Percentiles rank a stretch among this genome's conserved stretches.
Conservation (phyloP, 2,113 vertebrate genomes). For the Chascanopsetta lugubris region DNA sequence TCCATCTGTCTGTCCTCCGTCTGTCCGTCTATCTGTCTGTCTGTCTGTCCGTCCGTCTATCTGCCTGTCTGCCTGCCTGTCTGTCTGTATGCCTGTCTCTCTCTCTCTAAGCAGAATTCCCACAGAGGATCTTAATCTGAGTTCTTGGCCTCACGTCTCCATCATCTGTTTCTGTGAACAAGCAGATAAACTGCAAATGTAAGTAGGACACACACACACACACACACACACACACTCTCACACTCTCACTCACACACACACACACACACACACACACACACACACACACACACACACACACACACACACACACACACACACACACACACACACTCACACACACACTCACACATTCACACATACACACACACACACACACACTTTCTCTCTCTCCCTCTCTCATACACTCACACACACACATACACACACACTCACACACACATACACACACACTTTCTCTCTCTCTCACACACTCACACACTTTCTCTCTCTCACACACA, state of each 20-base stretch:
- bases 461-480: no score
- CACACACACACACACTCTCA: not conserved
- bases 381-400: no score
- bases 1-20: not conserved
- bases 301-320: not conserved
- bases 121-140: conserved; percentile 38
- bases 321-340: not conserved
- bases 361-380: conserved; percentile 2
- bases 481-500: no score
- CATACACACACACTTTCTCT: not conserved
- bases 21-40: not conserved
- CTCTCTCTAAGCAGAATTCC: conserved; percentile 37
- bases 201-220: conserved; percentile 3
- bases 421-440: not conserved
- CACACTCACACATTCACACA: no score
- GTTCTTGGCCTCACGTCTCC: conserved; percentile 12
- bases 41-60: not conserved
- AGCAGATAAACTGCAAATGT: conserved; percentile 5
- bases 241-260: not conserved
- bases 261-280: not conserved
- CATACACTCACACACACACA: conserved; percentile 2
- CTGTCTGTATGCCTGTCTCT: not conserved
- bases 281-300: conserved; percentile 2
- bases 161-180: conserved; percentile 6
- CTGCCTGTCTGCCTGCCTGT: not conserved